Conservation (phyloP, 2,888 invertebrate genomes). For the Amorpha juglandis region DNA sequence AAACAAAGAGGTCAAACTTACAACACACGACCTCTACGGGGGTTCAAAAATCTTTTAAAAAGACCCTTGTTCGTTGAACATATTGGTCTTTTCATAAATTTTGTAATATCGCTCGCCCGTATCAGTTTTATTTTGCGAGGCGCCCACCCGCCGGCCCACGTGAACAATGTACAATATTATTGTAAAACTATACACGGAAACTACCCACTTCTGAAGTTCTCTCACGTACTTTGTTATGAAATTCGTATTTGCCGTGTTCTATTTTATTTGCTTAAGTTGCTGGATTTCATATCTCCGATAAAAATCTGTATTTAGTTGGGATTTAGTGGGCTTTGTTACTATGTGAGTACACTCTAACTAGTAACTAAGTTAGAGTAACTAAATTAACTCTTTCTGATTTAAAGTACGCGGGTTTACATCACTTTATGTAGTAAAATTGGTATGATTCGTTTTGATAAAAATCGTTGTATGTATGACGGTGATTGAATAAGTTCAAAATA, state of each 20-base stretch:
- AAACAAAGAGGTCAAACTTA: no score
- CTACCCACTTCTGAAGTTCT: conserved; percentile 44
- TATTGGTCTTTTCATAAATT: conserved; percentile 54
- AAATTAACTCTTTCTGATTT: no score
- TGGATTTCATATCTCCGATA: not conserved
- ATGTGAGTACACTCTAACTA: no score
- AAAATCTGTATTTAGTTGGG: not conserved
- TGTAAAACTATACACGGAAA: conserved; percentile 41
- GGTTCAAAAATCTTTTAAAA: not conserved
- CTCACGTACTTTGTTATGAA: conserved; percentile 40
- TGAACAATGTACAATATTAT: conserved; percentile 45
- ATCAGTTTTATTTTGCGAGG: conserved; percentile 48
- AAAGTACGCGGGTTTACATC: no score
- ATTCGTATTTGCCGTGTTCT: conserved; percentile 21
- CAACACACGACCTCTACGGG: no score
- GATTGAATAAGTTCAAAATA: no score
- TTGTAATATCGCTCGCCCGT: conserved; percentile 46
- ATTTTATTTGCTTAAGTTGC: conserved; percentile 17
- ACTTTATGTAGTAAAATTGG: no score
- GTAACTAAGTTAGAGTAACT: no score
- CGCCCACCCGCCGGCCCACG: conserved; percentile 31
- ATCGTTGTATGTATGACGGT: no score
- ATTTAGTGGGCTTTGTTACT: not conserved
- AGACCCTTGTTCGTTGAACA: conserved; percentile 31
- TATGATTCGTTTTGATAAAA: no score